Base-by-base conservation (phyloP, 2,797 vertebrate species). In the Helicolenus hilgendorfi region DNA sequence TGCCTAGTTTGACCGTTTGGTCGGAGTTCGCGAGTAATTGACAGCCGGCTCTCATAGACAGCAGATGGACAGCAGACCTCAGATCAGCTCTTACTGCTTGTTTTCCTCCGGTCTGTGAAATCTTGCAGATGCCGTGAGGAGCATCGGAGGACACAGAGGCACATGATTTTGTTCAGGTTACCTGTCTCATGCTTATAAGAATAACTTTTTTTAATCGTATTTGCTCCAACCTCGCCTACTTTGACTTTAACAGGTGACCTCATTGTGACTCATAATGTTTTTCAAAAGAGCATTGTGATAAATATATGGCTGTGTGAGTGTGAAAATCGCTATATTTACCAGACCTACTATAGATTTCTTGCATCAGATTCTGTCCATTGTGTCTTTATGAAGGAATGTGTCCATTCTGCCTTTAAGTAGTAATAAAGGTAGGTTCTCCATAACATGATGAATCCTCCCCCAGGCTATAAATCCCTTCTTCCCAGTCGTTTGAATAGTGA, bases 401-500 rank as follows among this genome's bases (percentile, higher is more conserved):
- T 81, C 67, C 83, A 55, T 75, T 91, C 67, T 64, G 56, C 77
- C 76, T 89, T 81, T 72, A 85, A 80, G 78, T 81, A 20, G 62
- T 73, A 67, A 94, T 92, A 91, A 95, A 88, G 72, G 64, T 72
- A 59, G 71, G 74, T 85, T 94, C 95, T 93, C 88, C 81, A 90
- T 73, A 83, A 89, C 79, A 86, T 31, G 79, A 81, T 82, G 77
- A 86, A 73, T 71, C 76, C 56, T 88, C 80, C 91, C 88, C 78
- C 49, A 77, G 89, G 91, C 88, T 83, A 80, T 75, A 85, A 85
- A 91, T 86, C 81, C 59, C 63, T 77, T 83, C 89, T 79, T 80
- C 84, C 74, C 88, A 89, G 76, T 94, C 88, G 87, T 95, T 91
- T 87, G 78, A 93, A 95, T 92, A 74, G 84, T 35, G 79, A 88